A percentile compares a stretch with the other conserved stretches of the same genome.
Evolutionary conservation across 2,797 vertebrate genomes (phyloP).

Genomic region (Diglossa cyanea): DNA sequence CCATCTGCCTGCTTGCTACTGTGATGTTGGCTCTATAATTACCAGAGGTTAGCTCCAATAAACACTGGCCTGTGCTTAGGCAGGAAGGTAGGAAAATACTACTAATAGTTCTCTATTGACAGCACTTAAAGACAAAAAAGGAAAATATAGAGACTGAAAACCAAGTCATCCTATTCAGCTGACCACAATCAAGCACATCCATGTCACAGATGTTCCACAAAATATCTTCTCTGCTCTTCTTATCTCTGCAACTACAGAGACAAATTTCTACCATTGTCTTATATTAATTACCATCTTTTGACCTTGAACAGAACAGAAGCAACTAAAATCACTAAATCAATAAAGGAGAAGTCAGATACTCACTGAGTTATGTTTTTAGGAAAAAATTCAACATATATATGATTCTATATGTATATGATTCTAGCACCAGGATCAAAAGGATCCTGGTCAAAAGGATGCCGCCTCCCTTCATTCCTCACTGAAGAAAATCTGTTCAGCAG

Average conservation of each 20-base stretch:
- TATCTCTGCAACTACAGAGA: not conserved
- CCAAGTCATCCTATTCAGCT: not conserved
- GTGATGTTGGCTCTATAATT: not conserved
- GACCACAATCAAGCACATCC: not conserved
- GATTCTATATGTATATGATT: not conserved
- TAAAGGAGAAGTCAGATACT: not conserved
- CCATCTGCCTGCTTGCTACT: constrained; percentile 11
- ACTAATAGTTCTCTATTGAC: not conserved
- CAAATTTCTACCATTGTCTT: not conserved
- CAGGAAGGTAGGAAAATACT: not conserved
- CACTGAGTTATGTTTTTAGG: not conserved
- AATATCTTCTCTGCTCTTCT: not conserved
- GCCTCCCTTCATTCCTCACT: not conserved
- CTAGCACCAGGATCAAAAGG: not conserved
- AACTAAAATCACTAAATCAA: not conserved
- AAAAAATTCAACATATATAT: not conserved
- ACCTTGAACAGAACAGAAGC: not conserved
- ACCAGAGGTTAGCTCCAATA: not conserved
- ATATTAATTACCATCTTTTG: not conserved
- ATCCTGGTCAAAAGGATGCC: not conserved
- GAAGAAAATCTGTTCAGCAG: not conserved
- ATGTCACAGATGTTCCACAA: not conserved
- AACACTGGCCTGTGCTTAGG: not conserved
- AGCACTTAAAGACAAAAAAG: not conserved
- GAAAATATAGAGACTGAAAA: not conserved